Conservation (phyloP, 2,113 vertebrate species). For the Ctenomys sociabilis region DNA sequence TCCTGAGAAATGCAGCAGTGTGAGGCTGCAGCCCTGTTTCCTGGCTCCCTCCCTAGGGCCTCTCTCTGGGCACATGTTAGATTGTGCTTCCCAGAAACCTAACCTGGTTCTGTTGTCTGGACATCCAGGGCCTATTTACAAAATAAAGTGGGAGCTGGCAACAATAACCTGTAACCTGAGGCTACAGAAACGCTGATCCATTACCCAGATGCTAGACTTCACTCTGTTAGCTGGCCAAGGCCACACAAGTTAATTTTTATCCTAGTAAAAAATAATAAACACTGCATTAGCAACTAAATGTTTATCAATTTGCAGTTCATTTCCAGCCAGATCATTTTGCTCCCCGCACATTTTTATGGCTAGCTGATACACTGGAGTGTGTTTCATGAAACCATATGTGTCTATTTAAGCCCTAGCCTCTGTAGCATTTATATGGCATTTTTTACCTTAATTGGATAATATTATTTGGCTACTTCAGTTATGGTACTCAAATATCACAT, state of each 20-base stretch:
- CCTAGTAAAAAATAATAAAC: constrained; percentile 85
- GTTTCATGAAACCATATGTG: constrained; percentile 69
- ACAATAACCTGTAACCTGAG: constrained; percentile 83
- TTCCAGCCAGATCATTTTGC: constrained; percentile 79
- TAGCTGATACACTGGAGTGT: constrained; percentile 32
- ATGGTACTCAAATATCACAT: background rate
- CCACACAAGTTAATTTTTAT: constrained; percentile 84
- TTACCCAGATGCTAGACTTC: constrained; percentile 85
- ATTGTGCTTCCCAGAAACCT: background rate
- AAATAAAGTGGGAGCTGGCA: constrained; percentile 80
- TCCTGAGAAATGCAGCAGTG: constrained; percentile 21
- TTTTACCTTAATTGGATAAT: constrained; percentile 57
- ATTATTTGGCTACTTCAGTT: constrained; percentile 24
- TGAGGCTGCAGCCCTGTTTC: background rate
- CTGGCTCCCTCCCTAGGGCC: background rate
- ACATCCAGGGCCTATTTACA: constrained; percentile 71
- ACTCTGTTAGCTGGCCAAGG: constrained; percentile 80
- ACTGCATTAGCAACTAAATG: constrained; percentile 80
- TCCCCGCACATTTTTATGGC: constrained; percentile 63
- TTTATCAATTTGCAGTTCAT: constrained; percentile 80
- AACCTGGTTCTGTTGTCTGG: background rate
- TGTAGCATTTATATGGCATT: background rate
- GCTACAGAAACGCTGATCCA: constrained; percentile 78
- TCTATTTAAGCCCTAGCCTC: constrained; percentile 37
- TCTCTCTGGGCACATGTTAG: background rate